Base-by-base conservation (phyloP, 1,140 invertebrate genomes). In the Octopus bimaculoides region DNA sequence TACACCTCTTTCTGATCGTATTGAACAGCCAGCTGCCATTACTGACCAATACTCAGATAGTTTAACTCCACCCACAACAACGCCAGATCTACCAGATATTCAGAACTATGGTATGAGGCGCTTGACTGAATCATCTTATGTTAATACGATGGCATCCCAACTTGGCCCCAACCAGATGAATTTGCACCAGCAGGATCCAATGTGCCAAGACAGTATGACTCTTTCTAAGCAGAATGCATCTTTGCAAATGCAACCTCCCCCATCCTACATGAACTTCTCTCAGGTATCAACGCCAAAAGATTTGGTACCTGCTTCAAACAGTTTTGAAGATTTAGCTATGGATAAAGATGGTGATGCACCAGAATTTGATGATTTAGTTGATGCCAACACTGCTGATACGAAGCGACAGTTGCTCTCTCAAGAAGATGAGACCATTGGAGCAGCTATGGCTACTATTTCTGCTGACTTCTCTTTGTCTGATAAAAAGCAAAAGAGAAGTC, bases 391-490 rank as follows among this genome's bases (percentile, higher is more conserved):
- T 61, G 53, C 54, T 71, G 20, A 52, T 71, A 71, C 76, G 78
- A 54, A 76, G 75, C 52, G 71, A 69, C 7, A 78, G 71, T 4
- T 83, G 82, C 12, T 85, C 84, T 6, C 85, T 85, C n/a, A 84
- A 84, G 78, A 82, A 85, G 75, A 83, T 78, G 56, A 83, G 83
- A 73, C 84, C 84, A 76, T 85, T 84, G 20, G 84, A 80, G 69
- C 73, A 85, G 56, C 83, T 85, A 82, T 80, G 73, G 61, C 56
- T 41, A 69, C 66, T 53, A 61, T 54, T 75, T 66, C 41, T 75
- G 55, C 77, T 78, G 75, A 81, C 82, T 55, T 52, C 75, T 14
- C 66, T 6, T 79, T 52, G 75, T 77, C 17, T 52, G 69, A 9
- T 78, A 77, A 53, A 78, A 81, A 54, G 61, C 54, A 17, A 77